phyloP scores from a whole-genome alignment of 2,797 vertebrate genomes.

The Poliocrania exsul region DNA sequence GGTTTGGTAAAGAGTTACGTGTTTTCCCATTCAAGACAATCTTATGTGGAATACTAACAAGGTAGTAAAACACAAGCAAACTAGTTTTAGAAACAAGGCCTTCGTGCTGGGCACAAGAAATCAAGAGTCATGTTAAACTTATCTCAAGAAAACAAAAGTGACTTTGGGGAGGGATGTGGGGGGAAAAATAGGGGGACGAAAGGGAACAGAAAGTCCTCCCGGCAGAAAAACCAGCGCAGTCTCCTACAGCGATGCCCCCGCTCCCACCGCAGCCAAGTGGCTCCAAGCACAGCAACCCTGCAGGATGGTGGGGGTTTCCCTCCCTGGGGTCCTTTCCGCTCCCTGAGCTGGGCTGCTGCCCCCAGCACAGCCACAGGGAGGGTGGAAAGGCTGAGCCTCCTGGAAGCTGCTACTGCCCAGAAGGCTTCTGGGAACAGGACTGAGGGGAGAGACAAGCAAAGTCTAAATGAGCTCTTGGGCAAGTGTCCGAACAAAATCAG shows the following conservation, averaged over 20 bases:
- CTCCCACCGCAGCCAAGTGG: not conserved
- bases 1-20: constrained; percentile 78
- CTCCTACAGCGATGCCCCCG: not conserved
- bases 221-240: not conserved
- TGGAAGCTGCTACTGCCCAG: constrained; percentile 18
- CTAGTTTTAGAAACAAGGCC: constrained; percentile 74
- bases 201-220: not conserved
- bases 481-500: not conserved
- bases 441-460: constrained; percentile 38
- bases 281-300: not conserved
- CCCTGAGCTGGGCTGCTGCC: not conserved
- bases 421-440: not conserved
- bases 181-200: not conserved
- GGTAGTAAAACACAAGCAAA: constrained; percentile 72
- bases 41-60: constrained; percentile 73
- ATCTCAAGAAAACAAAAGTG: constrained; percentile 62
- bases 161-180: not conserved
- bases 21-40: constrained; percentile 76
- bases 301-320: not conserved
- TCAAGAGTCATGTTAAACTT: constrained; percentile 69
- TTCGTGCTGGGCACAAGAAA: constrained; percentile 74
- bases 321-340: not conserved
- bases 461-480: not conserved
- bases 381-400: not conserved
- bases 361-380: not conserved